phyloP scores from a whole-genome alignment of 2,113 vertebrate genomes.

The Machaerirhynchus nigripectus region DNA sequence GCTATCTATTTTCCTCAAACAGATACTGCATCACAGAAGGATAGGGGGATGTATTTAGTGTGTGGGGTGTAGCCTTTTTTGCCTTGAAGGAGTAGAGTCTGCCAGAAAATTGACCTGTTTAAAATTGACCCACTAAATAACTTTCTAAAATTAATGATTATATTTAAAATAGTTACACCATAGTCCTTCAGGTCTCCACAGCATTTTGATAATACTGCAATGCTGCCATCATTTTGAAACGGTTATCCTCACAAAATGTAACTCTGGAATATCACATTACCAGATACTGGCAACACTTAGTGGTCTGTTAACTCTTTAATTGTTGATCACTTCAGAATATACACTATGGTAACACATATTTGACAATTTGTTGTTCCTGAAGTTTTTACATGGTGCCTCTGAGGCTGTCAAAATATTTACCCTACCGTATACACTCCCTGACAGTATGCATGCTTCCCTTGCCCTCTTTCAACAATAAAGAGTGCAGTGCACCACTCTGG shows the following conservation, averaged over 20 bases:
- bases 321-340: background rate
- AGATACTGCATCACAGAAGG: background rate
- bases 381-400: background rate
- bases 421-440: background rate
- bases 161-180: background rate
- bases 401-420: background rate
- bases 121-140: background rate
- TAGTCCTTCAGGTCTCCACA: background rate
- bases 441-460: background rate
- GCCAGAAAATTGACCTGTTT: background rate
- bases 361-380: background rate
- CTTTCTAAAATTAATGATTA: background rate
- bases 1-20: background rate
- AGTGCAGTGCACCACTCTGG: accelerated
- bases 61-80: background rate
- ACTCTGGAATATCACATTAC: background rate
- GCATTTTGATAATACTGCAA: background rate
- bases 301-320: background rate
- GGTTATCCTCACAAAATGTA: background rate
- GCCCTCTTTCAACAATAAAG: background rate
- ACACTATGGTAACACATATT: background rate
- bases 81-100: background rate
- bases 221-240: background rate
- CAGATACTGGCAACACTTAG: background rate
- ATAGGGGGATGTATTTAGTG: background rate